A percentile compares a stretch with the other conserved stretches of the same genome.
These are phyloP conservation scores for Pituophis catenifer DNA, from an alignment of 2,113 vertebrate species.

Conservation along the genomic window DNA sequence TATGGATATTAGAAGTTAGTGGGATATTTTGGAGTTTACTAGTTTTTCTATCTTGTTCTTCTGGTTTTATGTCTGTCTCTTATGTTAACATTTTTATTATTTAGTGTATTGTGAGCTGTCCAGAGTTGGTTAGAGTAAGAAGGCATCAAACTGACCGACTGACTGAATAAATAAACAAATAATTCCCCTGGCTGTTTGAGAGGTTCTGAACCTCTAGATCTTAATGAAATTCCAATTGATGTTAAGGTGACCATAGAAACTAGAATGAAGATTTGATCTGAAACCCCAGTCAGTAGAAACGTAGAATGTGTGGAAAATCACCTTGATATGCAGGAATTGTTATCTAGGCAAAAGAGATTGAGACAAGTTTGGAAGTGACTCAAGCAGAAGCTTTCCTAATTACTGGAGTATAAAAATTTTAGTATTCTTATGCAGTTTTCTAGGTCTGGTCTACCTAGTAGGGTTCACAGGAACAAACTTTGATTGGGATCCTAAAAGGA, in stretches of 20 bases:
- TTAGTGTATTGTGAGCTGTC: not conserved
- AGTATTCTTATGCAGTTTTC: not conserved
- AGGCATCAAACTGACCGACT: not conserved
- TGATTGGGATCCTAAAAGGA: not conserved
- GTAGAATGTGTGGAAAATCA: not conserved
- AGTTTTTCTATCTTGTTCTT: not conserved
- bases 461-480: not conserved
- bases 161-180: not conserved
- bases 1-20: not conserved
- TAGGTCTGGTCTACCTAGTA: not conserved
- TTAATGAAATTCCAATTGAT: not conserved
- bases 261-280: not conserved
- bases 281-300: not conserved
- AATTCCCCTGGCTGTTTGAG: not conserved
- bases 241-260: not conserved
- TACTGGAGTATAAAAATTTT: not conserved
- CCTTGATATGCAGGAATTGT: not conserved
- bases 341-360: not conserved
- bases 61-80: not conserved
- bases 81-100: not conserved
- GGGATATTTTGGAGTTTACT: not conserved
- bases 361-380: not conserved
- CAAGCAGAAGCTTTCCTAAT: not conserved
- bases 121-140: not conserved
- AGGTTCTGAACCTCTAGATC: constrained; percentile 13